A percentile compares a stretch with the other conserved stretches of the same genome.
phyloP scores from a whole-genome alignment of 1,140 invertebrate species.

The Chrysoperla carnea region DNA sequence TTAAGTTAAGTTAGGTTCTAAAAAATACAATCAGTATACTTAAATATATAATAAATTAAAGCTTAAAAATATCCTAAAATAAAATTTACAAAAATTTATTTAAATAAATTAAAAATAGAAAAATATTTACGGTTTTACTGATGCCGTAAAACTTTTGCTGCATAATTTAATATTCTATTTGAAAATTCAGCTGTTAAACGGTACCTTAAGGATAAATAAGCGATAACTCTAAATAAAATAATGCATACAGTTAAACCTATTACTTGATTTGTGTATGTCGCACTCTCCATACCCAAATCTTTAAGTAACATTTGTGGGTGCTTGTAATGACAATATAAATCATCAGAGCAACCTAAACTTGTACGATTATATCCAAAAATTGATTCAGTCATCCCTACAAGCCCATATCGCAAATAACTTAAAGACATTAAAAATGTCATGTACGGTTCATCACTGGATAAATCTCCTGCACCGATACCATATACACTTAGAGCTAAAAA shows the following conservation, averaged over 20 bases:
- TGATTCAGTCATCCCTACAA: constrained; percentile 30
- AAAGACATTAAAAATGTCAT: constrained; percentile 33
- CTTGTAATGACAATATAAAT: constrained; percentile 37
- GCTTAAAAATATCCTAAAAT: no score
- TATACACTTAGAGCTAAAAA: constrained; percentile 22
- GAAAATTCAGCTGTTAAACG: constrained; percentile 25
- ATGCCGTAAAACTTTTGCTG: constrained; percentile 26
- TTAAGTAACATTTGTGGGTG: constrained; percentile 29
- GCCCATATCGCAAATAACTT: constrained; percentile 34
- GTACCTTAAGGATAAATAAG: constrained; percentile 25
- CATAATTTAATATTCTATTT: constrained; percentile 25
- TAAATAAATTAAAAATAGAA: no score
- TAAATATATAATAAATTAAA: no score
- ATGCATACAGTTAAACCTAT: constrained; percentile 24
- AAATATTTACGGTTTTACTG: constrained; percentile 2
- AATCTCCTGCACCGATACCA: constrained; percentile 22
- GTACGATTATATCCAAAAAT: constrained; percentile 29
- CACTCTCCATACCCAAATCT: constrained; percentile 25
- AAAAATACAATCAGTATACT: no score
- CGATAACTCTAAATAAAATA: constrained; percentile 22
- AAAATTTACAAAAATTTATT: no score
- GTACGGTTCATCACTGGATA: constrained; percentile 22
- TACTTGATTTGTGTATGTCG: constrained; percentile 21
- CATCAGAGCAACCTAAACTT: constrained; percentile 22
- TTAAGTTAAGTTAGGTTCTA: no score